phyloP scores from a whole-genome alignment of 2,113 vertebrate genomes.

The Helogale parvula region DNA sequence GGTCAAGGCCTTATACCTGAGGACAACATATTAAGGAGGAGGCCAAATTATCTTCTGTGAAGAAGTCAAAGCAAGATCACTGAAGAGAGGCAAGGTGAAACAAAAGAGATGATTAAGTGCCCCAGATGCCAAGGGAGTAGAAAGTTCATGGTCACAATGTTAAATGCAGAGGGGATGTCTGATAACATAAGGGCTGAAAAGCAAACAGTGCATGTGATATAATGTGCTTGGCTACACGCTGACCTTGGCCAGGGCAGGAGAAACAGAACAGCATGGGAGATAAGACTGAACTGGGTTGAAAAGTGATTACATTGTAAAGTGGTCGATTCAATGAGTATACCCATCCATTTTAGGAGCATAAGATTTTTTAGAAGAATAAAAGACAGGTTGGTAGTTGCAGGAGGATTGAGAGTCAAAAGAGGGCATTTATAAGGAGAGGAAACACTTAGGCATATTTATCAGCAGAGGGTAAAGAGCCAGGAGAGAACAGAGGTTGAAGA shows the following conservation, averaged over 20 bases:
- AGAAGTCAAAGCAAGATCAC: background rate
- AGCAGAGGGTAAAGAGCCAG: background rate
- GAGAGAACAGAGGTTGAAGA: background rate
- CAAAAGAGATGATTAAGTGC: background rate
- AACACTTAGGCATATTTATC: background rate
- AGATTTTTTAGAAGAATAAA: background rate
- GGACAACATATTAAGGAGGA: background rate
- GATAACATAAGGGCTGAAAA: background rate
- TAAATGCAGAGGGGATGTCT: background rate
- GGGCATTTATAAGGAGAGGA: background rate
- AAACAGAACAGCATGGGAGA: background rate
- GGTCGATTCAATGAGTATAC: background rate
- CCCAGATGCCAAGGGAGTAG: background rate
- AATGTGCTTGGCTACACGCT: background rate
- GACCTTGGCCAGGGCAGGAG: background rate
- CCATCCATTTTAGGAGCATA: background rate
- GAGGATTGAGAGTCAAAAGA: background rate
- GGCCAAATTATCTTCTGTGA: background rate
- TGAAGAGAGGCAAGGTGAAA: background rate
- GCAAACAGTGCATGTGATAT: no score
- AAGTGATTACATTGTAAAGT: background rate
- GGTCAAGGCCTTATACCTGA: background rate
- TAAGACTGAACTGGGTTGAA: background rate
- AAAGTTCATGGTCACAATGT: background rate
- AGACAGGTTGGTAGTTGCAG: background rate